Evolutionary conservation across 2,113 vertebrate genomes (phyloP).

Genomic region (Plotosus lineatus): DNA sequence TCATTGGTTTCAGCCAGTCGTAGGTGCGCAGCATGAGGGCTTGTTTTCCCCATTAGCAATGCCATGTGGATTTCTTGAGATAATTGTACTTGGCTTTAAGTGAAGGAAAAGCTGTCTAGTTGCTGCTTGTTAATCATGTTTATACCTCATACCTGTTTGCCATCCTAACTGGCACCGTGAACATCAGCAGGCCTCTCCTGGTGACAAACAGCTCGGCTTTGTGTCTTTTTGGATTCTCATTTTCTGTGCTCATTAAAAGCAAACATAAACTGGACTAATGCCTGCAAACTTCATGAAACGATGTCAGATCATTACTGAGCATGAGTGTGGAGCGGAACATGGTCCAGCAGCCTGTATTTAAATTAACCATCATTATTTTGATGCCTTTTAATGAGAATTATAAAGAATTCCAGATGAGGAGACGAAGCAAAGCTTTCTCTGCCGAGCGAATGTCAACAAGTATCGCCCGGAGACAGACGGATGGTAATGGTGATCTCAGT

Average conservation of each 20-base stretch:
- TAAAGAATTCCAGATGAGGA: conserved; percentile 19
- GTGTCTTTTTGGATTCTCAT: neutral
- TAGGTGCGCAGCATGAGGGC: neutral
- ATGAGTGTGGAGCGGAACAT: neutral
- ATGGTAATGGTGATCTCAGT: conserved; percentile 39
- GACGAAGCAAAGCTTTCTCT: conserved; percentile 40
- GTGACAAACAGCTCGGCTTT: neutral
- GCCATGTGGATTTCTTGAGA: neutral
- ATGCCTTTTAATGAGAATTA: neutral
- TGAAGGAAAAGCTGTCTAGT: neutral
- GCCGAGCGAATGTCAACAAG: conserved; percentile 55
- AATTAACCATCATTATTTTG: neutral
- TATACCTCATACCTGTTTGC: conserved; percentile 2
- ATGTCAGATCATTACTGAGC: neutral
- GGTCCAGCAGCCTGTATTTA: neutral
- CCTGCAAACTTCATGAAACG: neutral
- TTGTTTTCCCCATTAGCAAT: neutral
- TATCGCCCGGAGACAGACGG: conserved; percentile 49
- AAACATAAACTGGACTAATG: neutral
- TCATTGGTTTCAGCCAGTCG: neutral
- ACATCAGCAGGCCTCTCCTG: neutral
- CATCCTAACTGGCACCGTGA: neutral
- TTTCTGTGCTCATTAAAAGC: neutral
- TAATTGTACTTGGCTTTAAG: neutral
- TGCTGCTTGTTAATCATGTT: neutral